Conservation (phyloP, 2,888 invertebrate genomes). For the Melieria omissa region DNA sequence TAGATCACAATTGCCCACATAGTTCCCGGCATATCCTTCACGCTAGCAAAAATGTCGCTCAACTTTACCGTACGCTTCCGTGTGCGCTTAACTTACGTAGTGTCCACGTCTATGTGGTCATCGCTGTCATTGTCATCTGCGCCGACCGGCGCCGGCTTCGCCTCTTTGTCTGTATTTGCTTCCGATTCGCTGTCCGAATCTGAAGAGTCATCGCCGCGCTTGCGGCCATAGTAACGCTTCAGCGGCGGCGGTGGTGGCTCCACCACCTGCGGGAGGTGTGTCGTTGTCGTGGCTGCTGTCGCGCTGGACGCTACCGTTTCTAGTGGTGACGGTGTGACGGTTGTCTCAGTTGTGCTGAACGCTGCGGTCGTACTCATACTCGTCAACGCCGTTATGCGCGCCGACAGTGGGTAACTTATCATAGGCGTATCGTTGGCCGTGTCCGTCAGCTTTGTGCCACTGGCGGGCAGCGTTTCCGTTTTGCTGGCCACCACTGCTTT, state of each 20-base stretch:
- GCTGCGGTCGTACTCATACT: conserved; percentile 39
- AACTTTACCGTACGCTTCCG: conserved; percentile 56
- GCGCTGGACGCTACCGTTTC: conserved; percentile 29
- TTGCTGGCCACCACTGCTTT: not conserved
- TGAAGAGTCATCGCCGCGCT: conserved; percentile 70
- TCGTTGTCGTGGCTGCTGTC: conserved; percentile 30
- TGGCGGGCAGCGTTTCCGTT: not conserved
- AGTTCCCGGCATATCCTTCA: no score
- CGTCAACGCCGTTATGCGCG: conserved; percentile 23
- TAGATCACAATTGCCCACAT: no score
- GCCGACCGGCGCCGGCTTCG: conserved; percentile 35
- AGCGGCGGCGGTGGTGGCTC: conserved; percentile 65
- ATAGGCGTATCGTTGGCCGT: conserved; percentile 32
- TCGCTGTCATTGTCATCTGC: conserved; percentile 59
- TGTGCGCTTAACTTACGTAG: conserved; percentile 59
- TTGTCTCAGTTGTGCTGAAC: conserved; percentile 30
- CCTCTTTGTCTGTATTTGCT: conserved; percentile 52
- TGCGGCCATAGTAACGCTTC: conserved; percentile 72
- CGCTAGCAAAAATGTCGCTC: conserved; percentile 41
- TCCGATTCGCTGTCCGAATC: conserved; percentile 58
- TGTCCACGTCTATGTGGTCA: conserved; percentile 58
- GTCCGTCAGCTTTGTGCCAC: not conserved
- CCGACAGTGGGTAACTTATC: conserved; percentile 55
- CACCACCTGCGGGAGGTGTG: conserved; percentile 51
- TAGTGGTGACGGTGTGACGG: conserved; percentile 40